Conservation (phyloP, 2,797 vertebrate species). For the Danio aesculapii region DNA sequence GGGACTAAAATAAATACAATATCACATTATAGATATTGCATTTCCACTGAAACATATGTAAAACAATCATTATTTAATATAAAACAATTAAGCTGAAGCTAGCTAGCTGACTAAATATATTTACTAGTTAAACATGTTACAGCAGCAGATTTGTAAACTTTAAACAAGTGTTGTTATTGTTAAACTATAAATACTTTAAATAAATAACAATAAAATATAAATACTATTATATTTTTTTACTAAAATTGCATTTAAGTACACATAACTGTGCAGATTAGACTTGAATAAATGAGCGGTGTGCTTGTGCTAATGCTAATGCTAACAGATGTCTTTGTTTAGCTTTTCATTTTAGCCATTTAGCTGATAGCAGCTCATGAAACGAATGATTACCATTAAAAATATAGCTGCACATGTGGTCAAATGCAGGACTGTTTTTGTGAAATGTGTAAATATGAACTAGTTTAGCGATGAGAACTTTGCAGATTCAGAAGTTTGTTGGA, state of each 20-base stretch:
- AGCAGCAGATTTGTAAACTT: background rate
- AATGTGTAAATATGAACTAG: background rate
- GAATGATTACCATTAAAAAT: background rate
- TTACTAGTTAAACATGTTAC: background rate
- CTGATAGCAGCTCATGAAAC: background rate
- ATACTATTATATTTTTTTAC: background rate
- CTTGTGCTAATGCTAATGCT: background rate
- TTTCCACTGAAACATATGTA: background rate
- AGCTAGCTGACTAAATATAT: too few species aligned
- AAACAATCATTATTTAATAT: background rate
- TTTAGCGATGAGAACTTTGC: background rate
- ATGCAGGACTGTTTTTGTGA: background rate
- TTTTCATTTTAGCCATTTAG: too few species aligned
- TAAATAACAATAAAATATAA: too few species aligned
- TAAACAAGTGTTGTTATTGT: too few species aligned
- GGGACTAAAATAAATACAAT: conserved; percentile 3
- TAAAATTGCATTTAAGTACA: background rate
- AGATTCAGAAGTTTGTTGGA: conserved; percentile 6
- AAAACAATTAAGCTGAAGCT: background rate
- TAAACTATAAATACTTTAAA: background rate
- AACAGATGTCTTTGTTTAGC: background rate
- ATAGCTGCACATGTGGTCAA: too few species aligned
- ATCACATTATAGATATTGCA: background rate
- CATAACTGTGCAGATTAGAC: background rate
- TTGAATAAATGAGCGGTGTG: background rate